These are phyloP conservation scores for Dasysyrphus tricinctus DNA, from an alignment of 2,888 invertebrate species.

Conservation along the genomic window DNA sequence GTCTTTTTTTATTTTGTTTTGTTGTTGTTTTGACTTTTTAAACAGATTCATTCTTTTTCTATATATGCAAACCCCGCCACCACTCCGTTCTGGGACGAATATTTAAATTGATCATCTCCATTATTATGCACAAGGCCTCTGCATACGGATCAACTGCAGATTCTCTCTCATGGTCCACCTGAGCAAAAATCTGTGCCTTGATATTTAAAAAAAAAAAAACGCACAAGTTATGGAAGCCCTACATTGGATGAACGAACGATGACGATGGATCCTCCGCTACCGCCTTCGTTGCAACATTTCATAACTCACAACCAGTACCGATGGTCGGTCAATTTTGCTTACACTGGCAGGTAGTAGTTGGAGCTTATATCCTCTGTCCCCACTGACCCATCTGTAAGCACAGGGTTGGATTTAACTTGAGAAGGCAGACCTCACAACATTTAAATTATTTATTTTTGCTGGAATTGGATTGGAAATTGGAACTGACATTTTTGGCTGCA, in stretches of 20 bases:
- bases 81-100: conserved; percentile 76
- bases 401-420: conserved; percentile 11
- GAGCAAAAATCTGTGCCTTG: background rate
- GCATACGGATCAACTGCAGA: conserved; percentile 46
- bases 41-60: conserved; percentile 56
- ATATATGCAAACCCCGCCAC: conserved; percentile 71
- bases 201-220: background rate
- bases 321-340: conserved; percentile 58
- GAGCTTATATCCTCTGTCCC: background rate
- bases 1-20: conserved; percentile 10
- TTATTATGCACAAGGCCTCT: conserved; percentile 76
- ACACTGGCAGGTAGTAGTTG: conserved; percentile 67
- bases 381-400: background rate
- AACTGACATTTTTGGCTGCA: no score
- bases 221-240: conserved; percentile 50
- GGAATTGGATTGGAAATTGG: no score
- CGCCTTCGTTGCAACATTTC: conserved; percentile 72
- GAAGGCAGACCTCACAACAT: no score
- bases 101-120: conserved; percentile 83
- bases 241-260: conserved; percentile 57
- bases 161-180: conserved; percentile 38
- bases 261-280: conserved; percentile 58
- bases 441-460: no score
- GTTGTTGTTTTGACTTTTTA: conserved; percentile 30
- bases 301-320: conserved; percentile 65